phyloP scores from a whole-genome alignment of 1,140 invertebrate genomes.

The Drosophila kikkawai region DNA sequence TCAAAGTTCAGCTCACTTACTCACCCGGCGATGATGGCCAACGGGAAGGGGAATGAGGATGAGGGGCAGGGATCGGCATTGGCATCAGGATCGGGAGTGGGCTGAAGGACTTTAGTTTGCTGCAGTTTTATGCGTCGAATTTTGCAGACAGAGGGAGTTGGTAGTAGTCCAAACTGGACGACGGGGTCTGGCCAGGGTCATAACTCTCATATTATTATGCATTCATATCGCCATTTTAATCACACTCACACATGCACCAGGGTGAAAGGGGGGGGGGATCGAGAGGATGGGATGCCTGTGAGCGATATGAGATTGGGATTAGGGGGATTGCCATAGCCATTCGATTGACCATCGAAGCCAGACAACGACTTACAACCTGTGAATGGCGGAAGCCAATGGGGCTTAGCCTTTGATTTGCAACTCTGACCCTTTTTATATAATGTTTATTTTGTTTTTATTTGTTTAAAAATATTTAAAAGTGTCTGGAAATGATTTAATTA shows the following conservation, averaged over 20 bases:
- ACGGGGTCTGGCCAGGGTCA: slow-evolving; percentile 44
- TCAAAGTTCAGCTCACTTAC: slow-evolving; percentile 82
- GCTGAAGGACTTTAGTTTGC: slow-evolving; percentile 67
- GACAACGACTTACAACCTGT: slow-evolving; percentile 24
- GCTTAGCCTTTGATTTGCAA: background rate
- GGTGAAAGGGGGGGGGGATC: background rate
- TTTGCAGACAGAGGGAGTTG: background rate
- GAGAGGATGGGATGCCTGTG: slow-evolving; percentile 12
- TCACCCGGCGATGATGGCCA: slow-evolving; percentile 71
- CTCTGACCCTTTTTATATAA: background rate
- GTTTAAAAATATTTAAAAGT: background rate
- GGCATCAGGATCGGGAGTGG: slow-evolving; percentile 17
- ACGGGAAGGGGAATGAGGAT: background rate
- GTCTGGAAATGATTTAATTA: too few species aligned
- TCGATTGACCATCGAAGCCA: slow-evolving; percentile 38
- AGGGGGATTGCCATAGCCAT: slow-evolving; percentile 43
- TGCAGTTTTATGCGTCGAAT: slow-evolving; percentile 65
- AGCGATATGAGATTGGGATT: slow-evolving; percentile 66
- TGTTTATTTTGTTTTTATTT: background rate
- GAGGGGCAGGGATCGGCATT: background rate
- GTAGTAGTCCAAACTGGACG: background rate
- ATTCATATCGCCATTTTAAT: slow-evolving; percentile 82
- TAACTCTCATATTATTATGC: slow-evolving; percentile 81
- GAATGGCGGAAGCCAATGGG: slow-evolving; percentile 12
- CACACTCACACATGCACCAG: slow-evolving; percentile 57